Evolutionary conservation across 2,797 vertebrate species (phyloP).

Genomic region (Helarctos malayanus): DNA sequence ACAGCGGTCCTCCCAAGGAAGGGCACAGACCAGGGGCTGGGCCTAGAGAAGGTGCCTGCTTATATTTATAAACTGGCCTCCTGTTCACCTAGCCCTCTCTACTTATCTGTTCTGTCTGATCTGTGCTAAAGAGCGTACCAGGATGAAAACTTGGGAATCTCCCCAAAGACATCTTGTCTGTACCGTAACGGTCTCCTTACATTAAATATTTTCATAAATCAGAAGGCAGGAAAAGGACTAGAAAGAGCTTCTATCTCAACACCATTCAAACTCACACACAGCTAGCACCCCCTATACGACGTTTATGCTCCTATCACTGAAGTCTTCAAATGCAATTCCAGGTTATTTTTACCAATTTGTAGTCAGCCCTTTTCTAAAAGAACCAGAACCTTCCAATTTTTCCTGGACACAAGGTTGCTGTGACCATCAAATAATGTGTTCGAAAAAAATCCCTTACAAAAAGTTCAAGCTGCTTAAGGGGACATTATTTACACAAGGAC

Average conservation of each 20-base stretch:
- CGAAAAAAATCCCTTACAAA: not conserved
- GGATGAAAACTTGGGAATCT: not conserved
- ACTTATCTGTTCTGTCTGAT: not conserved
- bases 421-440: constrained; percentile 11
- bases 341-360: not conserved
- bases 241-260: not conserved
- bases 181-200: not conserved
- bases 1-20: not conserved
- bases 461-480: not conserved
- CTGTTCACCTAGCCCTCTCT: not conserved
- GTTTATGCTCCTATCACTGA: not conserved
- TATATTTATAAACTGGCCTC: not conserved
- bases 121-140: not conserved
- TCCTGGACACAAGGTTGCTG: not conserved
- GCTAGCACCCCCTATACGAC: not conserved
- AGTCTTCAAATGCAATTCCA: constrained; percentile 1
- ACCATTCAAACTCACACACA: not conserved
- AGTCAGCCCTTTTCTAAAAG: not conserved
- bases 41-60: accelerated
- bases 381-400: not conserved
- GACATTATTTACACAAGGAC: not conserved
- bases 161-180: not conserved
- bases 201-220: constrained; percentile 30
- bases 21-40: not conserved
- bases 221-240: not conserved